These are phyloP conservation scores for Periophthalmus modestus DNA, from an alignment of 2,113 vertebrate genomes.

Conservation along the genomic window DNA sequence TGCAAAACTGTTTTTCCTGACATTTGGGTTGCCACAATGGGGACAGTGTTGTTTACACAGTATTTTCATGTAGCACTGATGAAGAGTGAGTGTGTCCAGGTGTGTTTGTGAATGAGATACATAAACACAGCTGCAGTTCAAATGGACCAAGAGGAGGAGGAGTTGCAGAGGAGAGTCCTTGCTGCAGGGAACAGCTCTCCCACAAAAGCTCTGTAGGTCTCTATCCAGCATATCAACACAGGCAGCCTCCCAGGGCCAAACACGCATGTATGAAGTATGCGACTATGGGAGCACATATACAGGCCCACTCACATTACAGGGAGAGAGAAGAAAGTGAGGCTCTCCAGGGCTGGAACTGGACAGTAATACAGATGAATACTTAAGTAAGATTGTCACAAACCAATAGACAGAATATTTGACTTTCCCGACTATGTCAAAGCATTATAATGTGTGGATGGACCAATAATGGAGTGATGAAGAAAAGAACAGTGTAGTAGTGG, in stretches of 20 bases:
- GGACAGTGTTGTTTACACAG: neutral
- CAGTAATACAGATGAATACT: neutral
- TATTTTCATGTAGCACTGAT: neutral
- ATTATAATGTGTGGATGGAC: neutral
- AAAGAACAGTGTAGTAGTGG: neutral
- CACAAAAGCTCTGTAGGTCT: slow-evolving; percentile 58
- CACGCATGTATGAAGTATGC: slow-evolving; percentile 21
- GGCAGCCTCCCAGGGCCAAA: slow-evolving; percentile 43
- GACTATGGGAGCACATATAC: neutral
- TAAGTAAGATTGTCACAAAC: neutral
- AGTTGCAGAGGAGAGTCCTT: slow-evolving; percentile 56
- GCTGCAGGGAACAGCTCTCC: slow-evolving; percentile 60
- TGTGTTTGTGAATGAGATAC: slow-evolving; percentile 13
- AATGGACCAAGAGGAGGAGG: slow-evolving; percentile 1
- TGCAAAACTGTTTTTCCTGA: neutral
- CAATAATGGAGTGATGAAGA: neutral
- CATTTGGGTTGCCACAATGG: neutral
- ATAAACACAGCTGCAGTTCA: slow-evolving; percentile 12
- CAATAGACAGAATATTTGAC: neutral
- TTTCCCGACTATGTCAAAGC: neutral
- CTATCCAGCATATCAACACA: slow-evolving; percentile 45
- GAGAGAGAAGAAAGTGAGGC: slow-evolving; percentile 24
- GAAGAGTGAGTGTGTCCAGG: slow-evolving; percentile 21
- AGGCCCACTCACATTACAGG: slow-evolving; percentile 13
- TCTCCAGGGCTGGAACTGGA: slow-evolving; percentile 9